These are phyloP conservation scores for Tachina grossa DNA, from an alignment of 2,888 invertebrate species.

Conservation along the genomic window DNA sequence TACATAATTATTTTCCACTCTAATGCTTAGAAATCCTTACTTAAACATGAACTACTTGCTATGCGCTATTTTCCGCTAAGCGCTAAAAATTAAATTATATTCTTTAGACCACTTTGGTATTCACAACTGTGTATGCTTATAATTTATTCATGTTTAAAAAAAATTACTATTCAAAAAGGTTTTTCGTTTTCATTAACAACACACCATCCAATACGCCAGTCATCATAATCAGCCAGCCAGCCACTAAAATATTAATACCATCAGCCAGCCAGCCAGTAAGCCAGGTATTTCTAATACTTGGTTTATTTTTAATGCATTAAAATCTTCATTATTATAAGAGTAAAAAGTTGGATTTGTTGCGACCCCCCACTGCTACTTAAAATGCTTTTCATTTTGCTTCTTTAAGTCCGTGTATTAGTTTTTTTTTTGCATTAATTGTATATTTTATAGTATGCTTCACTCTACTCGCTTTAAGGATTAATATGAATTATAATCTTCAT, in stretches of 20 bases:
- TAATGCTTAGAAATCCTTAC: neutral
- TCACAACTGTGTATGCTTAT: neutral
- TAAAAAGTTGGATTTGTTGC: slow-evolving; percentile 7
- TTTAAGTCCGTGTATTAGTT: slow-evolving; percentile 20
- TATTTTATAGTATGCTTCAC: slow-evolving; percentile 13
- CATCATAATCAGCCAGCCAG: neutral
- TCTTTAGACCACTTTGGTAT: neutral
- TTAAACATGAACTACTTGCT: neutral
- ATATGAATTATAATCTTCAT: slow-evolving; percentile 58
- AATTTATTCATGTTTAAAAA: neutral
- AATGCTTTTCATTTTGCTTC: slow-evolving; percentile 10
- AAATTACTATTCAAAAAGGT: slow-evolving; percentile 36
- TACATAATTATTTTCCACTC: neutral
- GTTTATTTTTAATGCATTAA: neutral
- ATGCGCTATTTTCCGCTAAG: neutral
- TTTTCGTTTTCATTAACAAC: slow-evolving; percentile 24
- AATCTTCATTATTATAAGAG: neutral
- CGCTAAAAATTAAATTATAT: neutral
- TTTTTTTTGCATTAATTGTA: slow-evolving; percentile 34
- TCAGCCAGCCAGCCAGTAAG: neutral
- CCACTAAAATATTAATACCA: neutral
- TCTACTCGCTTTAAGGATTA: slow-evolving; percentile 31
- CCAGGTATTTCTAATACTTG: neutral
- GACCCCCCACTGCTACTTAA: slow-evolving; percentile 17
- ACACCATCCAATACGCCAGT: neutral